Base-by-base conservation (phyloP, 2,113 vertebrate species). In the Stegastes partitus region DNA sequence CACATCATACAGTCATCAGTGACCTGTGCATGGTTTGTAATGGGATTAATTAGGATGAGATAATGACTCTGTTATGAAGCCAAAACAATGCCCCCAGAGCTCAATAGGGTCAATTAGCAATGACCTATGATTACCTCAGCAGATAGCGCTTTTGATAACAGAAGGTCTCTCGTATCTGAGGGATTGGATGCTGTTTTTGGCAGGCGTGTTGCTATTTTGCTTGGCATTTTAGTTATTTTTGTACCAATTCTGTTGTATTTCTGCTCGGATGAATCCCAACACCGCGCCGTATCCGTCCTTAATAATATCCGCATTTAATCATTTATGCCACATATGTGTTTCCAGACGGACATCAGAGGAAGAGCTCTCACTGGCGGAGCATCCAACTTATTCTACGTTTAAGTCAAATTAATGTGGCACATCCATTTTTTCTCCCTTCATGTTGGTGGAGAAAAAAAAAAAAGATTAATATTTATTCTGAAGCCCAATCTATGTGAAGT, bases 401-500 rank as follows among this genome's bases (percentile, higher is more conserved):
- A 56, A 79, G 85, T 91, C 87, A 89, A 81, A 87, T 28, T 42
- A 88, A 70, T 74, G 55, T 81, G 72, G 54, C 70, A 63, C 72
- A 45, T 79, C 22, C 39, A 77, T 79, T 88, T 77, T 63, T 70
- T 7, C 5, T 76, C 77, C 74, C 67, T 86, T 82, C 71, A 61
- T 75, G 55, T 74, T 65, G 63, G 63, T 37, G 57, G 21, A 68
- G 58, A 81, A 78, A 9, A 34, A 62, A 62, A 81, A 78, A 9
- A 34, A 62, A 68, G 56, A 91, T 91, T 77, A 50, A 89, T 89
- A 88, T 88, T 86, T 81, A 86, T 87, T 63, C 68, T 62, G 68
- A 77, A 45, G 34, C 44, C 53, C 54, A 68, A 68, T 81, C 64
- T 83, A 82, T 76, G 64, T 59, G 59, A 71, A 79, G 56, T 50